Evolutionary conservation across 64 coral and sea anemone genomes (phyloP), one percentile per base, ranked within the genome.

Genomic region (Stichodactyla helianthus): DNA sequence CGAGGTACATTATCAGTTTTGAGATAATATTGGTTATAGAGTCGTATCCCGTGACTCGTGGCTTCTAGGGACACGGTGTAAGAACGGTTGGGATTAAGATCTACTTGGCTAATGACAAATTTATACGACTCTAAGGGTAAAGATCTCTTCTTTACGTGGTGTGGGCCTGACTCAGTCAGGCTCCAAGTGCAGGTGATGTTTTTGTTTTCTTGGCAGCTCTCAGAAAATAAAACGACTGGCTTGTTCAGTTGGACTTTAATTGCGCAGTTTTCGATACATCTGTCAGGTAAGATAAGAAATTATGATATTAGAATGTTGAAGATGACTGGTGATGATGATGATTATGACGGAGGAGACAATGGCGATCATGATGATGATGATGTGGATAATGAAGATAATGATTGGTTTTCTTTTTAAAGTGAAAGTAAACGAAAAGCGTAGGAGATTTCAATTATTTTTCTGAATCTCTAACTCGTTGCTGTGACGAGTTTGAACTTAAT

Each of bases 191-290:
- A 90, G 31, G 53, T 27, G 59, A 20, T 18, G 18, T 53, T 84
- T 18, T 77, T 85, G 31, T 79, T 79, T 81, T 76, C 63, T 19
- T 85, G 18, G n/a, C 89, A 85, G 22, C 65, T 59, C 17, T 63
- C 76, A 16, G 71, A 54, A 16, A 54, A n/a, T 35, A 86, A 71
- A 58, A 90, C 55, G 0, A 90, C 27, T 50, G 83, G 54, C 53
- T 85, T 79, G 57, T 74, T 84, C 1, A 84, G 35, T 26, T 50
- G 57, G 10, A 85, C n/a, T 84, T 85, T 90, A 11, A 10, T 18
- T 1, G 50, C 89, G 22, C 89, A 90, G 56, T 90, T 90, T 76
- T 86, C 82, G 65, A 61, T 64, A 59, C 89, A 90, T 61, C 89
- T 90, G 89, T 55, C 19, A 54, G 22, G 50, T 18, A 52, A 56